Conservation (phyloP, 2,888 invertebrate species). For the Cylindroiulus punctatus region DNA sequence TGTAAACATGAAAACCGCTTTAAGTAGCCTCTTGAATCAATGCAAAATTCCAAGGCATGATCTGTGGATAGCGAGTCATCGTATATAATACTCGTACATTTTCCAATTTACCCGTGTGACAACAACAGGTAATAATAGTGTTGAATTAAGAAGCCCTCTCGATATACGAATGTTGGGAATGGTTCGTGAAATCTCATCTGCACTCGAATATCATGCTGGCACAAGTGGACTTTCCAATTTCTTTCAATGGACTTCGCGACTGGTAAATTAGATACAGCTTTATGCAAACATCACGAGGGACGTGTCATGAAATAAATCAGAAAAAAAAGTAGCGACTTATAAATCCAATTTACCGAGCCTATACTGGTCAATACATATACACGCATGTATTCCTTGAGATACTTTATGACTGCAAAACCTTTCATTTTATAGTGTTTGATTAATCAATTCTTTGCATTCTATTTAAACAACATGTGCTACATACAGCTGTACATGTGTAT, state of each 20-base stretch:
- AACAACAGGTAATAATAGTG: neutral
- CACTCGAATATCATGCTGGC: neutral
- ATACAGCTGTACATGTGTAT: too few relatives aligned
- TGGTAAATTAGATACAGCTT: conserved; percentile 35
- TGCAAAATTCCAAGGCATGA: neutral
- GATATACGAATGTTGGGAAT: neutral
- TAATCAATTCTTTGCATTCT: too few relatives aligned
- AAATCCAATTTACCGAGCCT: conserved; percentile 11
- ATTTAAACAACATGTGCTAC: too few relatives aligned
- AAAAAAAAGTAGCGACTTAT: neutral
- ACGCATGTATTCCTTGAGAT: neutral
- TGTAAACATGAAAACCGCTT: neutral
- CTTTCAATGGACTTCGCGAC: conserved; percentile 34
- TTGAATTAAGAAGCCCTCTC: conserved; percentile 3
- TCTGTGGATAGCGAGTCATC: neutral
- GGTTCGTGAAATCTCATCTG: neutral
- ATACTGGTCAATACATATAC: neutral
- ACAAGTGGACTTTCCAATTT: conserved; percentile 32
- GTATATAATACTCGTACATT: neutral
- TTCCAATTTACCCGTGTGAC: neutral
- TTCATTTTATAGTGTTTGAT: too few relatives aligned
- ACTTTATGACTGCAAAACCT: too few relatives aligned
- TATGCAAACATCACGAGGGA: conserved; percentile 16
- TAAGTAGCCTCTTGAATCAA: neutral
- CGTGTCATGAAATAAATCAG: neutral